phyloP scores from a whole-genome alignment of 1,140 invertebrate genomes.

The Diplogasteroides magnus region DNA sequence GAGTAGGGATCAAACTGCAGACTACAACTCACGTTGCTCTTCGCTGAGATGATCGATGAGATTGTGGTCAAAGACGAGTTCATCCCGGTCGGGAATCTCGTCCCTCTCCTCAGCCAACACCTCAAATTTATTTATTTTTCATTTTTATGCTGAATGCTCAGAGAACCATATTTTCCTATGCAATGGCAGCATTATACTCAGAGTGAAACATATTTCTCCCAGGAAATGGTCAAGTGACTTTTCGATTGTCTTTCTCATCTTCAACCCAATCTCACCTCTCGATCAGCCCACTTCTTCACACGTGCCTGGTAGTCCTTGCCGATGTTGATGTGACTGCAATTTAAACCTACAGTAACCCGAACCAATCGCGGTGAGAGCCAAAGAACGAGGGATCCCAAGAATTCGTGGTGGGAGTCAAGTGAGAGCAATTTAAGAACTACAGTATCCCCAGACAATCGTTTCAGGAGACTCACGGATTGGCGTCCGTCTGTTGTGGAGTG shows the following conservation, averaged over 20 bases:
- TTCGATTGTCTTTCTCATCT: no score
- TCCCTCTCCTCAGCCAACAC: conserved; percentile 37
- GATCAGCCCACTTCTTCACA: conserved; percentile 53
- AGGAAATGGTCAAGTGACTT: no score
- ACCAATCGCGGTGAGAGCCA: no score
- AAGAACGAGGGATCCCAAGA: no score
- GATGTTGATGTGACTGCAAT: conserved; percentile 74
- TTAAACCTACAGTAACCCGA: no score
- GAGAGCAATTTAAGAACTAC: conserved; percentile 2
- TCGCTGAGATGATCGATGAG: conserved; percentile 44
- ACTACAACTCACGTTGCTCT: conserved; percentile 37
- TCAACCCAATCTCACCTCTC: conserved; percentile 39
- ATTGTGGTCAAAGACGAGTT: conserved; percentile 49
- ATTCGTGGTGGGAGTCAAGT: no score
- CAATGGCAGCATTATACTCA: no score
- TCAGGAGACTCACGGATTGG: conserved; percentile 7
- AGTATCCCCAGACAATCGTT: conserved; percentile 7
- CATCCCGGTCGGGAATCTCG: conserved; percentile 47
- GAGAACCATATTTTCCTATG: no score
- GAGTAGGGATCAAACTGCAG: no score
- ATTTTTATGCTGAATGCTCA: no score
- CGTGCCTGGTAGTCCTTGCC: conserved; percentile 78
- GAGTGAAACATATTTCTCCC: no score
- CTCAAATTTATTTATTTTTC: no score
- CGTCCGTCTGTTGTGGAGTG: conserved; percentile 5